These are phyloP conservation scores for Celastrina argiolus DNA, from an alignment of 2,888 invertebrate species.

Conservation along the genomic window DNA sequence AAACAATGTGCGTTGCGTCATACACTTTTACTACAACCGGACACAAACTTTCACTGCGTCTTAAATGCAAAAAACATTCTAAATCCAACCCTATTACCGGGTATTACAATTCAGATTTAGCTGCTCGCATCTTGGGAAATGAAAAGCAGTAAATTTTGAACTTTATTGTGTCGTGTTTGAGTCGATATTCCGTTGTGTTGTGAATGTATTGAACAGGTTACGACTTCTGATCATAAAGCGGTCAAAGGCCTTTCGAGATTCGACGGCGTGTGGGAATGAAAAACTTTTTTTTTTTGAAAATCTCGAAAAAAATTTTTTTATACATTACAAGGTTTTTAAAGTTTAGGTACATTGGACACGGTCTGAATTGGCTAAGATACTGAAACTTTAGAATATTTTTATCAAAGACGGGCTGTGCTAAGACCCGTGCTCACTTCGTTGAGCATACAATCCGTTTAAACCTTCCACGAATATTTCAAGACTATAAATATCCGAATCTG, in stretches of 20 bases:
- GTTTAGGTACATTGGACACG: too few species aligned
- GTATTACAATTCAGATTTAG: background rate
- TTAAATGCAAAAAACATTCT: background rate
- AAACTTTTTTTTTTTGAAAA: background rate
- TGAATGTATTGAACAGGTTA: background rate
- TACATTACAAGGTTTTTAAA: too few species aligned
- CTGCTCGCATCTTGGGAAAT: background rate
- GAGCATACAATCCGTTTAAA: too few species aligned
- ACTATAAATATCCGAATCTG: too few species aligned
- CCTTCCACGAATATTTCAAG: too few species aligned
- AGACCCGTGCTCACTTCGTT: too few species aligned
- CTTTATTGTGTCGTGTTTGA: background rate
- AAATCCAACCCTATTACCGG: background rate
- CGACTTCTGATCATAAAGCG: slow-evolving; percentile 49
- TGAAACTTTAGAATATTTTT: too few species aligned
- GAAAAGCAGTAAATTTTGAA: background rate
- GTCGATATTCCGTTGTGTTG: background rate
- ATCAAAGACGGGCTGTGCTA: too few species aligned
- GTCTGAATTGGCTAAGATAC: too few species aligned
- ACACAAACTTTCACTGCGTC: background rate
- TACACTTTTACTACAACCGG: background rate
- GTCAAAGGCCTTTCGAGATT: slow-evolving; percentile 64
- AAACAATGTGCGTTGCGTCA: background rate
- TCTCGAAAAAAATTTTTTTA: background rate
- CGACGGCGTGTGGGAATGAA: slow-evolving; percentile 23